Evolutionary conservation across 2,113 vertebrate genomes (phyloP), one percentile per base, ranked within the genome.

Genomic region (Hippocampus guttulatus): DNA sequence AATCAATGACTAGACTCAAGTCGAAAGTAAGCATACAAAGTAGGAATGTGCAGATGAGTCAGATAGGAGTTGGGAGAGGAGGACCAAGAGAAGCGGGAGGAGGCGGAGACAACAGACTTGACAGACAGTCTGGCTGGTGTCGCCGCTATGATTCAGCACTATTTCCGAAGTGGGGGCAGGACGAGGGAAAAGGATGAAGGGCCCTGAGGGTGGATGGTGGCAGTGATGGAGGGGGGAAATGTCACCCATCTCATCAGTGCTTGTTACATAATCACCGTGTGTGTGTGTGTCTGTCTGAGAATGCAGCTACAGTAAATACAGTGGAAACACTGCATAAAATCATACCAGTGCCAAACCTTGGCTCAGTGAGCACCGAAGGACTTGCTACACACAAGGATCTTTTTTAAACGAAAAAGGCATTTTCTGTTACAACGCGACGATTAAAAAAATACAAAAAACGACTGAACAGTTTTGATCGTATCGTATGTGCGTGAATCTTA

Each of bases 191-290:
- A 82, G 61, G 81, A 84, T 71, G 81, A 84, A 82, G 79, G 60
- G 68, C 69, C 70, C 66, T 3, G 11, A 68, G 75, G 70, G 81
- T 68, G 70, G 75, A 70, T 69, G 69, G 75, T 71, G 67, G 63
- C 49, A 43, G 43, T 54, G 76, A 70, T 18, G 20, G 52, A 61
- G 49, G 74, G 76, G 68, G 52, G 60, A 8, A 68, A 72, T 79
- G 81, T 76, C 78, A 72, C 76, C 82, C 82, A 78, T 86, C 84
- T 88, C 90, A 86, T 92, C 90, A 88, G 75, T 81, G 73, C 82
- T 84, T 68, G 88, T 89, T 88, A 89, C 84, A 81, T 80, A 87
- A 90, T 77, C 76, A 65, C 38, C n/a, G 16, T 9, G 41, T 73
- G 66, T 47, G 67, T 57, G 10, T 20, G 45, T 70, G 62, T 30